Evolutionary conservation across 2,113 vertebrate genomes (phyloP).

Genomic region (Scophthalmus maximus): DNA sequence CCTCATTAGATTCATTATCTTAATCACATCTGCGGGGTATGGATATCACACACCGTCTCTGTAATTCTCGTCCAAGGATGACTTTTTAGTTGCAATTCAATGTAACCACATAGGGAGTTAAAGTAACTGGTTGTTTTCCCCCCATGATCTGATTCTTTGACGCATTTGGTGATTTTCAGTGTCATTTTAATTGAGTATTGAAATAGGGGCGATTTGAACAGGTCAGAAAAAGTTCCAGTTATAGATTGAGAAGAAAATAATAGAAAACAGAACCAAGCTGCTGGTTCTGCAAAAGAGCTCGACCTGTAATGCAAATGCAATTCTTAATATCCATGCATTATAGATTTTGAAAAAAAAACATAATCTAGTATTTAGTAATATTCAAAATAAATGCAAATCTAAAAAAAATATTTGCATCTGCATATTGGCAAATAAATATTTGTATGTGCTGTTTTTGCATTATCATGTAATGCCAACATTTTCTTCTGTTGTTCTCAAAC

Average conservation of each 20-base stretch:
- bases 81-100: constrained; percentile 2
- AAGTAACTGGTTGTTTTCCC: background rate
- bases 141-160: constrained; percentile 10
- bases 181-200: background rate
- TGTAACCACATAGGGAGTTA: background rate
- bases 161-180: background rate
- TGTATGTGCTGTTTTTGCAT: background rate
- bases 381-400: no score
- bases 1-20: constrained; percentile 26
- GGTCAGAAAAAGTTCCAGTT: background rate
- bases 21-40: constrained; percentile 30
- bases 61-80: background rate
- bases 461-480: background rate
- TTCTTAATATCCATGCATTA: background rate
- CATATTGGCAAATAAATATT: no score
- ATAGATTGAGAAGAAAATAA: background rate
- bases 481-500: no score
- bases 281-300: background rate
- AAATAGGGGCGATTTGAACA: background rate
- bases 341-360: background rate
- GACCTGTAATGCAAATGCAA: background rate
- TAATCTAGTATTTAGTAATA: no score
- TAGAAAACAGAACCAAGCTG: background rate
- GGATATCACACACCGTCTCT: constrained; percentile 10
- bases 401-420: no score